Evolutionary conservation across 2,888 invertebrate species (phyloP).

Genomic region (Thecocarcelia acutangulata): DNA sequence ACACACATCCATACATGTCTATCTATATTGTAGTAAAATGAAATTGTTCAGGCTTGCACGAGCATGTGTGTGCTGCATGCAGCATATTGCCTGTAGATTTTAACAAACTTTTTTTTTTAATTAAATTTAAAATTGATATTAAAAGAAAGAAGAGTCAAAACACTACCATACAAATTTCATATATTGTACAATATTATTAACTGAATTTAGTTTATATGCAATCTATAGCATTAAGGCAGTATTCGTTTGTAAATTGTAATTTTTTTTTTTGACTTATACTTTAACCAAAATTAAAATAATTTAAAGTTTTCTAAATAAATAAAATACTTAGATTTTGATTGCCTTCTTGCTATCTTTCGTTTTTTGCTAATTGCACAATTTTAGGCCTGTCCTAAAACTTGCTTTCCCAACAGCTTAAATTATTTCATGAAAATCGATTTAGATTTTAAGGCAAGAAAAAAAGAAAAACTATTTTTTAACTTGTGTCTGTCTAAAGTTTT

Average conservation of each 20-base stretch:
- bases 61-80: conserved; percentile 5
- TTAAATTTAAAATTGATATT: conserved; percentile 64
- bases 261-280: background rate
- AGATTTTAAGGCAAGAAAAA: no score
- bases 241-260: background rate
- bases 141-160: conserved; percentile 11
- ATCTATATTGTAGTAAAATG: background rate
- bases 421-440: no score
- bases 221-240: conserved; percentile 8
- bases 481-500: conserved; percentile 3
- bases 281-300: no score
- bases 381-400: no score
- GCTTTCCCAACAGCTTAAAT: no score
- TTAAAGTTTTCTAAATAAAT: no score
- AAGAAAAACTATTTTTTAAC: background rate
- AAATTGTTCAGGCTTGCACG: background rate
- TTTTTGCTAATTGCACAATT: no score
- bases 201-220: conserved; percentile 7
- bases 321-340: background rate
- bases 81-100: conserved; percentile 41
- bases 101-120: conserved; percentile 58
- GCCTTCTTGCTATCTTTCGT: no score
- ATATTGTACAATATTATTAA: conserved; percentile 42
- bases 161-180: background rate
- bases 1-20: background rate